Evolutionary conservation across 2,113 vertebrate genomes (phyloP).

Genomic region (Macrotus californicus): DNA sequence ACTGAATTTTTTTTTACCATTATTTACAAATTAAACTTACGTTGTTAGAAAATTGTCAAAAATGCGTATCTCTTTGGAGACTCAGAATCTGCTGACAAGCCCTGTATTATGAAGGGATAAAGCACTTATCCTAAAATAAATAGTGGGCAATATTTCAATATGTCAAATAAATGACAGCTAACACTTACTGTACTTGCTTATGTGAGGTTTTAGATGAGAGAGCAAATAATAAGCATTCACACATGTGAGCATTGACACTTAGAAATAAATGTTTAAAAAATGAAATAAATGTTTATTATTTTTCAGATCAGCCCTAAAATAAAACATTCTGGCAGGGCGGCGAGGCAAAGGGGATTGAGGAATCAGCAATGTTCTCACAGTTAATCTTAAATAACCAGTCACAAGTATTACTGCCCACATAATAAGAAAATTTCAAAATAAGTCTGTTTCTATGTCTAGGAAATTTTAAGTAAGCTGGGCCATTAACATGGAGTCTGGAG

Average conservation of each 20-base stretch:
- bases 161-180: neutral
- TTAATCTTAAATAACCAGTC: neutral
- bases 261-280: neutral
- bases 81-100: neutral
- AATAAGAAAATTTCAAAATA: neutral
- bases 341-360: neutral
- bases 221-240: neutral
- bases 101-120: neutral
- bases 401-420: neutral
- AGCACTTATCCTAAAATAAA: neutral
- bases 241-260: neutral
- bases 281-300: neutral
- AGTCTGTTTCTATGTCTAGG: neutral
- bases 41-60: neutral
- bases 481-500: neutral
- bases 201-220: neutral
- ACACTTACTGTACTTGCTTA: neutral
- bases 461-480: neutral
- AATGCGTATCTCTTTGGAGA: neutral
- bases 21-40: constrained; percentile 24
- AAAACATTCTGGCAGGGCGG: neutral
- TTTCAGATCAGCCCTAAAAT: neutral
- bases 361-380: neutral
- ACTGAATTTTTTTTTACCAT: neutral
- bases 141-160: neutral